Base-by-base conservation (phyloP, 2,797 vertebrate genomes). In the Buceros bicornis region DNA sequence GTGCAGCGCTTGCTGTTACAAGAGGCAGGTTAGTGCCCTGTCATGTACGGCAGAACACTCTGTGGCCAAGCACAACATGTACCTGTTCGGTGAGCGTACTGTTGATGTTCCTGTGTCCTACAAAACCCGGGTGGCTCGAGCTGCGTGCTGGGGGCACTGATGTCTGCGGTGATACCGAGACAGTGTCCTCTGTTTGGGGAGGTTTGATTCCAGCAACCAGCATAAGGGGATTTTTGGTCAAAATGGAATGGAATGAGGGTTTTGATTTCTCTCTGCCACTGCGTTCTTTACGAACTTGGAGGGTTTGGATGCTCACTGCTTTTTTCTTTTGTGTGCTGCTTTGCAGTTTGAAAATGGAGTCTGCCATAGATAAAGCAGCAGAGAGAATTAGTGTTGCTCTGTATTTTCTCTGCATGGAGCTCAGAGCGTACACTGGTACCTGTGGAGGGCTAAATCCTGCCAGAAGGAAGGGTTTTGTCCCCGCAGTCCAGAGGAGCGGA, bases 11-110 rank as follows among this genome's bases (percentile, higher is more conserved):
- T 1, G 0, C 65, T 74, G 5, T 76, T 95, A 77, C 57, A 71
- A 82, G 79, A 71, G 45, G 56, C 40, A 67, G 79, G 77, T 97
- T 89, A 84, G 90, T 73, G 43, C 47, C 48, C 58, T 77, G 50
- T 54, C 7, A 16, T 33, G 74, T 87, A 74, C 73, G 83, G 72
- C 61, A 93, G 82, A 81, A 81, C 90, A 72, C n/a, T 24, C 69
- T 19, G 16, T 42, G 47, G 45, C 37, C 77, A 73, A 50, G 79
- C 81, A 73, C 57, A 69, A 15, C 22, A 31, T 47, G 16, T 12
- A 13, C 26, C 20, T 70, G 93, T 65, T 70, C 60, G 66, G 28
- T 56, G 43, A 81, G 21, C 40, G 54, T 81, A 29, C 48, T 66
- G 5, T 73, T 82, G 45, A 56, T 37, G 16, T 64, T 58, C 19